Percentiles rank a stretch among this genome's conserved stretches.
Conservation (phyloP, 2,888 invertebrate genomes). For the Leucophora obtusa region DNA sequence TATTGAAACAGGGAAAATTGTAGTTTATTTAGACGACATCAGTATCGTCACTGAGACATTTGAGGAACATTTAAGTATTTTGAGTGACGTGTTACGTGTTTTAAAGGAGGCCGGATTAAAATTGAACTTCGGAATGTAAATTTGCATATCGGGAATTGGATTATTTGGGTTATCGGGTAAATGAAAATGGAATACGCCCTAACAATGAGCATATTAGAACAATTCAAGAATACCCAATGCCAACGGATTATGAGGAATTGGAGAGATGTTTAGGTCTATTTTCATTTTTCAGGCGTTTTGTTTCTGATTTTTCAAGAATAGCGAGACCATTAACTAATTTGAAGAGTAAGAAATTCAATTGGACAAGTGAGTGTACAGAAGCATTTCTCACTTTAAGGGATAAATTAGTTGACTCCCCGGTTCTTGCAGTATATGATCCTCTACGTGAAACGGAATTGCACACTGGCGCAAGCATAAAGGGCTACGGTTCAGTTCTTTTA, state of each 20-base stretch:
- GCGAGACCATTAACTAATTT: constrained; percentile 19
- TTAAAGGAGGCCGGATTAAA: background rate
- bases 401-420: background rate
- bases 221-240: too few relatives aligned
- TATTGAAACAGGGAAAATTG: too few relatives aligned
- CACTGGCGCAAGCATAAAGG: constrained; percentile 62
- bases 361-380: background rate
- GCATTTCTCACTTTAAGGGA: background rate
- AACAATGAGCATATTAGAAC: too few relatives aligned
- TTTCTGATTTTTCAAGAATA: constrained; percentile 26
- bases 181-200: constrained; percentile 30
- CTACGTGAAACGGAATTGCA: constrained; percentile 48
- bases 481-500: background rate
- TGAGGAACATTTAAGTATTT: background rate
- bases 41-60: background rate
- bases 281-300: constrained; percentile 31
- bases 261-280: constrained; percentile 28
- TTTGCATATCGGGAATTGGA: too few relatives aligned
- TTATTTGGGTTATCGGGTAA: too few relatives aligned
- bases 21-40: background rate
- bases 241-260: background rate
- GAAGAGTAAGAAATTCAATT: too few relatives aligned
- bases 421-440: too few relatives aligned
- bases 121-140: constrained; percentile 5
- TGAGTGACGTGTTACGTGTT: background rate